phyloP scores from a whole-genome alignment of 2,888 invertebrate species.

The Oligia fasciuncula region DNA sequence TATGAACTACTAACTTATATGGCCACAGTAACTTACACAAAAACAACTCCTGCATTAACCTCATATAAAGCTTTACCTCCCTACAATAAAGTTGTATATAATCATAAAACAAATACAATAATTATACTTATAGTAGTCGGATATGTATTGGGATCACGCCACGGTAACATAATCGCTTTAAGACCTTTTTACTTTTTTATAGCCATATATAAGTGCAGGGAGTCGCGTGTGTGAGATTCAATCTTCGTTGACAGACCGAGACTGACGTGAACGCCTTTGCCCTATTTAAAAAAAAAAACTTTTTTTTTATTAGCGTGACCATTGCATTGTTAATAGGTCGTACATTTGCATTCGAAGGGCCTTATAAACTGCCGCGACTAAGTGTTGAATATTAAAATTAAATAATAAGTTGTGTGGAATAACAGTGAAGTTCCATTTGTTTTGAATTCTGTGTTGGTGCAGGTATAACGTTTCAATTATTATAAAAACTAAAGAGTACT shows the following conservation, averaged over 20 bases:
- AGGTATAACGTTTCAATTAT: conserved; percentile 45
- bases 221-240: conserved; percentile 62
- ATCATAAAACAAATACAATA: conserved; percentile 57
- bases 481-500: conserved; percentile 1
- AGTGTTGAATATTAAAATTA: conserved; percentile 6
- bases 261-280: conserved; percentile 44
- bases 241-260: conserved; percentile 65
- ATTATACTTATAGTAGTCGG: conserved; percentile 29
- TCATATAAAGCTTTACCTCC: conserved; percentile 32
- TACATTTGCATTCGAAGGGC: conserved; percentile 44
- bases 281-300: conserved; percentile 33
- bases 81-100: conserved; percentile 45
- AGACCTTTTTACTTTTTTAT: conserved; percentile 35
- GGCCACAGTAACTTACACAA: conserved; percentile 1
- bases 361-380: conserved; percentile 5
- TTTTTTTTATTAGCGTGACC: conserved; percentile 31
- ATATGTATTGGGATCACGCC: conserved; percentile 59
- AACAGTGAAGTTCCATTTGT: not conserved
- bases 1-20: conserved; percentile 14
- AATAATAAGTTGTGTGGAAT: conserved; percentile 2
- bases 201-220: conserved; percentile 41
- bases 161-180: conserved; percentile 41
- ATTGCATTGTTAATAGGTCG: conserved; percentile 27
- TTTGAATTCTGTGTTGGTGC: not conserved
- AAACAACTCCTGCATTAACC: conserved; percentile 21